A percentile compares a stretch with the other conserved stretches of the same genome.
phyloP scores from a whole-genome alignment of 1,140 invertebrate genomes.

The Lepidostoma basale region DNA sequence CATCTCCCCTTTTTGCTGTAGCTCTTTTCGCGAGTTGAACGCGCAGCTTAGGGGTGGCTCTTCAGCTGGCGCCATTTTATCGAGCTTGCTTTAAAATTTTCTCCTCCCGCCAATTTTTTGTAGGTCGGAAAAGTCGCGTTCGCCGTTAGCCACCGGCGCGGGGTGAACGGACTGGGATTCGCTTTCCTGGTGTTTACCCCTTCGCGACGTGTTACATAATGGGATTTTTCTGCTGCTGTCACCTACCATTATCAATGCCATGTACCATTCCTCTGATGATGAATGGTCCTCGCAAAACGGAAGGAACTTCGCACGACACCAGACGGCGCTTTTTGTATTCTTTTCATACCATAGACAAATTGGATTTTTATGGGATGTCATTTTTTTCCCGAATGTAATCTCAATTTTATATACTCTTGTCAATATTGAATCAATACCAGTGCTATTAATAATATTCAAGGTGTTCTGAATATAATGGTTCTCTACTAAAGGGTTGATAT shows the following conservation, averaged over 20 bases:
- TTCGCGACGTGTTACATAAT: neutral
- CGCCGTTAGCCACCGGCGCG: neutral
- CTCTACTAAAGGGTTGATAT: too few relatives aligned
- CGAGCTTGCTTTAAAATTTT: slow-evolving; percentile 11
- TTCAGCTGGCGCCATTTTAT: slow-evolving; percentile 13
- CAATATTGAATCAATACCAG: too few relatives aligned
- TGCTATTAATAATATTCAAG: too few relatives aligned
- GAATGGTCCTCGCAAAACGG: neutral
- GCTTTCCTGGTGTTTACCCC: neutral
- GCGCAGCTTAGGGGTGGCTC: neutral
- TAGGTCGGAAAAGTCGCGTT: slow-evolving; percentile 10
- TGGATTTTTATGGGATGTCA: too few relatives aligned
- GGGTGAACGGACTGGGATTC: neutral
- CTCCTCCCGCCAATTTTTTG: neutral
- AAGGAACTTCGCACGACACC: neutral
- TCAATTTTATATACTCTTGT: too few relatives aligned
- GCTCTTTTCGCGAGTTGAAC: neutral
- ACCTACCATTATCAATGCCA: neutral
- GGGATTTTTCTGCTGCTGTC: too few relatives aligned
- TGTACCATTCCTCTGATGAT: neutral
- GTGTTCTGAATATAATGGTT: too few relatives aligned
- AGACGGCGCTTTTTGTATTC: too few relatives aligned
- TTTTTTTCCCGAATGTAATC: too few relatives aligned
- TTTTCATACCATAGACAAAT: too few relatives aligned
- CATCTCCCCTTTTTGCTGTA: neutral